A percentile compares a stretch with the other conserved stretches of the same genome.
Conservation (phyloP, 1,140 invertebrate genomes). For the Cotesia chilonis region DNA sequence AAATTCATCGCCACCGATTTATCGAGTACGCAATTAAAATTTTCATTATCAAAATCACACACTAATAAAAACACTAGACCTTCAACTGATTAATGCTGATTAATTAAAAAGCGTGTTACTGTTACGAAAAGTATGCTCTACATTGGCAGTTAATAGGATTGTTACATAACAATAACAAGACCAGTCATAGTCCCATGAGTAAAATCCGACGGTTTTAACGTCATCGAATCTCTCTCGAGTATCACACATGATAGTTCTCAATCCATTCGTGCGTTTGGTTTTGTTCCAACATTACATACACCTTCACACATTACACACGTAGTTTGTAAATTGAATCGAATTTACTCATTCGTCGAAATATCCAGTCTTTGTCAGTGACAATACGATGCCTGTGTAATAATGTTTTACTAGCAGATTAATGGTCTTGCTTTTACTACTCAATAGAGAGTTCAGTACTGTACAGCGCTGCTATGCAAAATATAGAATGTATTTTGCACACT, state of each 20-base stretch:
- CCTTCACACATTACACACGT: not conserved
- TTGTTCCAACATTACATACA: no score
- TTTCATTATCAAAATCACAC: no score
- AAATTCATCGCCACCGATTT: no score
- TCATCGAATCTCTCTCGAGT: constrained; percentile 5
- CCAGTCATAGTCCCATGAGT: no score
- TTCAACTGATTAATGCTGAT: no score
- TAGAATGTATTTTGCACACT: not conserved
- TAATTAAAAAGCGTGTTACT: no score
- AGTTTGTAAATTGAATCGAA: constrained; percentile 4
- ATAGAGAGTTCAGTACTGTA: not conserved
- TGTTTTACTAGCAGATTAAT: constrained; percentile 4
- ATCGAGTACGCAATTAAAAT: no score
- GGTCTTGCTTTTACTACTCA: not conserved
- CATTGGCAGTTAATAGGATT: no score
- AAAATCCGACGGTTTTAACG: not conserved
- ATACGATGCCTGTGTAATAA: not conserved
- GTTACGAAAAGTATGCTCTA: no score
- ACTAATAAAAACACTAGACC: no score
- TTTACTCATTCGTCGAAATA: not conserved
- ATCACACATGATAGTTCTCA: no score
- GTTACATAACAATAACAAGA: no score
- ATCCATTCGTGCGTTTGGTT: not conserved
- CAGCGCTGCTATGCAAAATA: not conserved
- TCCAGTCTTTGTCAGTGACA: constrained; percentile 1